Base-by-base conservation (phyloP, 1,140 invertebrate genomes). In the Orius laevigatus region DNA sequence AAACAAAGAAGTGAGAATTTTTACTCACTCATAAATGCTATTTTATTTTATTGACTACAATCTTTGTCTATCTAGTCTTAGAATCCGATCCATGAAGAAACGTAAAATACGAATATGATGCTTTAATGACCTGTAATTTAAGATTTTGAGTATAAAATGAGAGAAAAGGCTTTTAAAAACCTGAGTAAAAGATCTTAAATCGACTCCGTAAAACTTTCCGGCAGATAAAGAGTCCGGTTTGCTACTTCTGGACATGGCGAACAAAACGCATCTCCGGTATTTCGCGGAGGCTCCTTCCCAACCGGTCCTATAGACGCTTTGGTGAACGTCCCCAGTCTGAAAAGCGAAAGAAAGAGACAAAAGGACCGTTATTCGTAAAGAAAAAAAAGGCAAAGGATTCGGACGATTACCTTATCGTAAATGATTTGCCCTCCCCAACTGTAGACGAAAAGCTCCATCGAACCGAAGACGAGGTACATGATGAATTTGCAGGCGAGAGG, bases 81-180 rank as follows among this genome's bases (percentile, higher is more conserved):
- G 40, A 19, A 33, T 41, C 39, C 5, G 50, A 52, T 34, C 50
- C 50, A 16, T 48, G 50, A 33, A 52, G 45, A 32, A 52, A 52
- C 11, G 38, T 52, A 14, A 47, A 52, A 33, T 46, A 52, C 10
- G 50, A 52, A 42, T 52, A 52, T n/a, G 50, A 52, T 33, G 50
- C 50, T 15, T 52, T 52, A 3, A 52, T 46, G 15, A 52, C 40
- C 50, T 52, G 44, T 38, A 38, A 38, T 5, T 15, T 43, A 43
- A 15, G 18, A 15, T 20, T 20, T 5, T 43, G 67, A 54, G 18
- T 64, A 62, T 49, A 67, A 58, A 45, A 63, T 58, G 9, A 66
- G 65, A 51, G 66, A 42, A 31, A 15, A 18, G 19, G 32, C 61
- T 44, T 11, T 62, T 50, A 25, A 25, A 25, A 25, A 50, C 48